These are phyloP conservation scores for Drosophila formosana DNA, from an alignment of 2,888 invertebrate species.

Conservation along the genomic window DNA sequence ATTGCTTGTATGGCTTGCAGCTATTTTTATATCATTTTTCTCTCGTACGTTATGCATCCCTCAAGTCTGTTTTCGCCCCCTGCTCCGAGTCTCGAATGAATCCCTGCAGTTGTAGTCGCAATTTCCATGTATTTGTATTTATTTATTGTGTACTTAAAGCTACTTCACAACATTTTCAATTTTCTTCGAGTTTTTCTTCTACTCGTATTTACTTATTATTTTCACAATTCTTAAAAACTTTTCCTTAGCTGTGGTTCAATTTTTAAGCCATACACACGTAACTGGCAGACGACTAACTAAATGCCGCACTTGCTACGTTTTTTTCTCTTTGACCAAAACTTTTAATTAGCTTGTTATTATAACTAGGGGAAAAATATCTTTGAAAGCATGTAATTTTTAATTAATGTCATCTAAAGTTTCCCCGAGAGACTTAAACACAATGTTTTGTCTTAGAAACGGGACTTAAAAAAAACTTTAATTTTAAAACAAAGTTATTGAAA, in stretches of 20 bases:
- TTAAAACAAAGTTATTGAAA: slow-evolving; percentile 41
- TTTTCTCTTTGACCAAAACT: slow-evolving; percentile 65
- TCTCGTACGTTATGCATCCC: slow-evolving; percentile 41
- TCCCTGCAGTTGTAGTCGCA: slow-evolving; percentile 45
- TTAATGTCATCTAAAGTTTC: slow-evolving; percentile 60
- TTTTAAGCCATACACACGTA: slow-evolving; percentile 43
- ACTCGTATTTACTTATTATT: slow-evolving; percentile 33
- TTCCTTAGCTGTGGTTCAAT: slow-evolving; percentile 17
- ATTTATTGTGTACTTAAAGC: slow-evolving; percentile 53
- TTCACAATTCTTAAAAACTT: slow-evolving; percentile 38
- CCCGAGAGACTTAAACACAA: slow-evolving; percentile 38
- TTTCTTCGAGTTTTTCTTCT: slow-evolving; percentile 20
- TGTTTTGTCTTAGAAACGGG: slow-evolving; percentile 53
- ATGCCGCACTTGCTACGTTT: slow-evolving; percentile 47
- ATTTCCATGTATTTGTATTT: slow-evolving; percentile 53
- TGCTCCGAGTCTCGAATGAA: neutral
- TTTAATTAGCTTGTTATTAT: slow-evolving; percentile 76
- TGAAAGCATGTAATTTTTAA: slow-evolving; percentile 58
- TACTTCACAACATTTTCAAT: slow-evolving; percentile 55
- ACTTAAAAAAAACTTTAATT: slow-evolving; percentile 35
- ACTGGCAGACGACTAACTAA: slow-evolving; percentile 60
- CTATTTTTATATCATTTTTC: slow-evolving; percentile 79
- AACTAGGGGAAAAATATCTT: slow-evolving; percentile 44
- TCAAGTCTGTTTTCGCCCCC: slow-evolving; percentile 8
- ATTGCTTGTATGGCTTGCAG: slow-evolving; percentile 59